Evolutionary conservation across 1,140 invertebrate genomes (phyloP).

Genomic region (Diabrotica undecimpunctata): DNA sequence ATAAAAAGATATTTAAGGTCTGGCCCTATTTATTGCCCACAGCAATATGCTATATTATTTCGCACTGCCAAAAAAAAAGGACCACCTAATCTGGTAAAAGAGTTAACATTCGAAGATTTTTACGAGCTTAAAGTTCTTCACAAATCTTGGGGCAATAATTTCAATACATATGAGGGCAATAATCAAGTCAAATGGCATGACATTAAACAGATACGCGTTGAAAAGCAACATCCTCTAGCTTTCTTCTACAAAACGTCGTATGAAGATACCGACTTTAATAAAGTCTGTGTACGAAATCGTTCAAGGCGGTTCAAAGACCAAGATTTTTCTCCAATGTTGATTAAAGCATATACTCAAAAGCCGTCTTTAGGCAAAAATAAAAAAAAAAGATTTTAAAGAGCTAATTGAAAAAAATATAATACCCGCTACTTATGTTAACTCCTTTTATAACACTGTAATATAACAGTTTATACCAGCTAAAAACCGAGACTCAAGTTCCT

Average conservation of each 20-base stretch:
- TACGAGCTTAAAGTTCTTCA: not conserved
- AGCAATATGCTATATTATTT: constrained; percentile 11
- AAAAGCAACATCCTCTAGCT: too few relatives aligned
- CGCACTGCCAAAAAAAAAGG: too few relatives aligned
- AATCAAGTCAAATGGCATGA: too few relatives aligned
- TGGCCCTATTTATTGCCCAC: too few relatives aligned
- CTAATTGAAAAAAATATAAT: too few relatives aligned
- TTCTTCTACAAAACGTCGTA: not conserved
- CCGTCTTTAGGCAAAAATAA: too few relatives aligned
- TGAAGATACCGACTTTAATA: not conserved
- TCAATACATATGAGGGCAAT: not conserved
- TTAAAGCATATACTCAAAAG: too few relatives aligned
- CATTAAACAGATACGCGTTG: too few relatives aligned
- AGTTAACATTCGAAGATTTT: not conserved
- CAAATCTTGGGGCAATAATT: not conserved
- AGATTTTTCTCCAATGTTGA: too few relatives aligned
- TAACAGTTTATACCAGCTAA: too few relatives aligned
- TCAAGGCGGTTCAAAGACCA: not conserved
- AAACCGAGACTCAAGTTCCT: too few relatives aligned
- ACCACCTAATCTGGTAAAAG: not conserved
- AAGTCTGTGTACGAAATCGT: not conserved
- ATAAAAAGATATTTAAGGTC: too few relatives aligned
- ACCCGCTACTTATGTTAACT: not conserved
- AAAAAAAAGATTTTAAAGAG: not conserved
- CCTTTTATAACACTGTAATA: not conserved